Percentiles rank a stretch among this genome's conserved stretches.
phyloP scores from a whole-genome alignment of 2,888 invertebrate species.

The Diadegma fenestrale region DNA sequence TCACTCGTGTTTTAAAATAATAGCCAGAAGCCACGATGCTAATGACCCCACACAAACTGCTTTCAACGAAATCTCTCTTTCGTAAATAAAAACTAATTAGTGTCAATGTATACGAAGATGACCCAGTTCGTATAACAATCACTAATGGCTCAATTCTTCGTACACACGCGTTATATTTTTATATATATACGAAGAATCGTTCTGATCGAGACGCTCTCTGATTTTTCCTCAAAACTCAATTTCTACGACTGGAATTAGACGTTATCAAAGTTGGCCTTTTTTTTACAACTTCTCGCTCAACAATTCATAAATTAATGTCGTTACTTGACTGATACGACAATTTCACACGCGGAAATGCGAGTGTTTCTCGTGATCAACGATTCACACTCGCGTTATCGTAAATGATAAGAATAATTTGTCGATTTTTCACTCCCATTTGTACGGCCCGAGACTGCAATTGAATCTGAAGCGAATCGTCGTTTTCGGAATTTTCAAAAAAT shows the following conservation, averaged over 20 bases:
- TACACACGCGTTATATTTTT: neutral
- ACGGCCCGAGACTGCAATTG: neutral
- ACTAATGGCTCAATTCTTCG: neutral
- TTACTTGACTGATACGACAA: neutral
- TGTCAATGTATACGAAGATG: constrained; percentile 13
- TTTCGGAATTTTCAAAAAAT: neutral
- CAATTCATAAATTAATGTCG: constrained; percentile 1
- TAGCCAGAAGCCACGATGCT: neutral
- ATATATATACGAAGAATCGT: neutral
- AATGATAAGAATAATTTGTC: neutral
- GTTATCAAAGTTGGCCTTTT: neutral
- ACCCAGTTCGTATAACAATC: neutral
- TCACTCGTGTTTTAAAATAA: neutral
- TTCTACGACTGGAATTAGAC: neutral
- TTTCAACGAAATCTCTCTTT: neutral
- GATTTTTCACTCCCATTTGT: neutral
- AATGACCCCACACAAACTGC: constrained; percentile 7
- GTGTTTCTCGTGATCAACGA: neutral
- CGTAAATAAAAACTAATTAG: constrained; percentile 11
- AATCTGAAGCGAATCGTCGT: neutral
- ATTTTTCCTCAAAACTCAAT: neutral
- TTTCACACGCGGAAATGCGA: neutral
- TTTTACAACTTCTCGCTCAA: neutral
- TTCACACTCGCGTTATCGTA: neutral
- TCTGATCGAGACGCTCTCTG: neutral